A percentile compares a stretch with the other conserved stretches of the same genome.
These are phyloP conservation scores for Atrina japonica DNA, from an alignment of 2,888 invertebrate genomes.

Conservation along the genomic window DNA sequence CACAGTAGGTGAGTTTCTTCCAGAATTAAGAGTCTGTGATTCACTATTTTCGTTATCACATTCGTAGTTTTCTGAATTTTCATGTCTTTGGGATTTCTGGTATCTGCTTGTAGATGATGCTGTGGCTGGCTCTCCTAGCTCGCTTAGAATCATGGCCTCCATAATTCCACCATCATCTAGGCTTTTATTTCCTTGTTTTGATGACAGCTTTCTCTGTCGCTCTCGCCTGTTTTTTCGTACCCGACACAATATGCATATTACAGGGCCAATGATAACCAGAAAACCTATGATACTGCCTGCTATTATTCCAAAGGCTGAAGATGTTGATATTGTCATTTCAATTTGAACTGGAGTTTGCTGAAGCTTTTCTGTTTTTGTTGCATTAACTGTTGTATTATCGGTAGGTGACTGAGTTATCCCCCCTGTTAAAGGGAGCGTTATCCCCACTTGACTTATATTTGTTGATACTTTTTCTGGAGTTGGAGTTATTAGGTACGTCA, in stretches of 20 bases:
- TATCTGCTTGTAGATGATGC: too few species aligned
- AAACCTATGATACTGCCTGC: conserved; percentile 64
- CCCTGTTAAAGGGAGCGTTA: too few species aligned
- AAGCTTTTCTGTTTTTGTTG: neutral
- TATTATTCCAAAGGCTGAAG: conserved; percentile 63
- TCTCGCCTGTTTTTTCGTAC: conserved; percentile 60
- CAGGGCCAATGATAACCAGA: conserved; percentile 69
- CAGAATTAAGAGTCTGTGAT: conserved; percentile 29
- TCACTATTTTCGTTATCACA: conserved; percentile 2
- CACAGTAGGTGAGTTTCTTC: conserved; percentile 1
- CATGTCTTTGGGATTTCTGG: too few species aligned
- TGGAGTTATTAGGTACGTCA: too few species aligned
- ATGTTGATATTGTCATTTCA: conserved; percentile 3
- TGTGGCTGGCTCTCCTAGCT: conserved; percentile 62
- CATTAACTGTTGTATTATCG: neutral
- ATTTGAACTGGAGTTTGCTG: neutral
- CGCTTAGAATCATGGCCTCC: conserved; percentile 71
- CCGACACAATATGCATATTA: conserved; percentile 66
- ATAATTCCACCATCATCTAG: conserved; percentile 55
- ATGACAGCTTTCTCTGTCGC: conserved; percentile 48
- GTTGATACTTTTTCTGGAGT: too few species aligned
- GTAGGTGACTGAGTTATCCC: too few species aligned
- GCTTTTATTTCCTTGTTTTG: conserved; percentile 36
- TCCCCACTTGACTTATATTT: too few species aligned
- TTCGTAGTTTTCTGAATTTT: neutral